Percentiles rank a stretch among this genome's conserved stretches.
phyloP scores from a whole-genome alignment of 2,113 vertebrate genomes.

The Marmota flaviventris region DNA sequence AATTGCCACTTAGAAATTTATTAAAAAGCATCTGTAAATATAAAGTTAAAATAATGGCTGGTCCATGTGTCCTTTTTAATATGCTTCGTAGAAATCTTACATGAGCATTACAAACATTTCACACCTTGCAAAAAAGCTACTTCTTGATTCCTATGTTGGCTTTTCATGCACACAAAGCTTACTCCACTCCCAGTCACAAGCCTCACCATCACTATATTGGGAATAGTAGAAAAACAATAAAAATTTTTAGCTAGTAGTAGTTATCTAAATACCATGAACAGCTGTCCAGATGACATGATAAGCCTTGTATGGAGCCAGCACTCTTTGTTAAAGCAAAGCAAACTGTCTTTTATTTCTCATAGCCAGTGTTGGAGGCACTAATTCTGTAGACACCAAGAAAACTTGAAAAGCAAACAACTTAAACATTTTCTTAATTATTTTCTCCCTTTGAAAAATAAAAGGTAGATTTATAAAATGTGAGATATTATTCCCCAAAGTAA shows the following conservation, averaged over 20 bases:
- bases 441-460: constrained; percentile 45
- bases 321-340: constrained; percentile 82
- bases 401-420: constrained; percentile 41
- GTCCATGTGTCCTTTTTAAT: constrained; percentile 34
- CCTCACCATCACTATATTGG: not conserved
- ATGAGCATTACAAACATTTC: constrained; percentile 51
- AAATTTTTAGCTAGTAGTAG: constrained; percentile 65
- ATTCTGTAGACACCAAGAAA: constrained; percentile 65
- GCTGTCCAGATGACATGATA: constrained; percentile 58
- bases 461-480: constrained; percentile 68
- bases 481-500: constrained; percentile 57
- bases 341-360: constrained; percentile 57
- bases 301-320: constrained; percentile 51
- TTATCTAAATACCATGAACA: constrained; percentile 49
- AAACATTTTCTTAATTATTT: constrained; percentile 64
- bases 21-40: constrained; percentile 61
- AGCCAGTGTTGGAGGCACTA: constrained; percentile 22
- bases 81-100: constrained; percentile 35
- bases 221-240: constrained; percentile 10
- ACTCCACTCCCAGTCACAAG: not conserved
- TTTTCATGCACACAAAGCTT: constrained; percentile 73
- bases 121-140: constrained; percentile 67
- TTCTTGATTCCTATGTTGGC: constrained; percentile 21
- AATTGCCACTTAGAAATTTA: constrained; percentile 56
- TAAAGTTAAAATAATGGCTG: constrained; percentile 47